These are phyloP conservation scores for Apostichopus japonicus DNA, from an alignment of 35 echinoderm and acorn worm genomes.

Conservation along the genomic window DNA sequence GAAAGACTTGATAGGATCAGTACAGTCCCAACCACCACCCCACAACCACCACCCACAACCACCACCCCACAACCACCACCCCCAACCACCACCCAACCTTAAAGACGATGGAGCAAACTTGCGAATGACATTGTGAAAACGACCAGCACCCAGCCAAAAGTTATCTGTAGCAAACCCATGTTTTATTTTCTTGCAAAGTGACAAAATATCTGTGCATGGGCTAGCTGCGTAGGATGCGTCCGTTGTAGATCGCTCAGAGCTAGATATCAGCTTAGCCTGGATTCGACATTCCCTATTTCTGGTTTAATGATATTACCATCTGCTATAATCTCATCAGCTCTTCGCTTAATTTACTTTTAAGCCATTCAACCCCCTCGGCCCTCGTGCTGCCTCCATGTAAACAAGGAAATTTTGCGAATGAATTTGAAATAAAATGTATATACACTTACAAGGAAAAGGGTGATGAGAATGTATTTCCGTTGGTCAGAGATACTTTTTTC, in stretches of 20 bases:
- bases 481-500: not conserved
- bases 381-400: not conserved
- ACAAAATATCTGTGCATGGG: not conserved
- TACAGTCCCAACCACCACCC: too few relatives aligned
- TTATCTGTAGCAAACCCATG: not conserved
- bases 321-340: slow-evolving; percentile 6
- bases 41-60: too few relatives aligned
- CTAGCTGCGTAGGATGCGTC: not conserved
- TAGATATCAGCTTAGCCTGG: slow-evolving; percentile 22
- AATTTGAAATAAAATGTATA: not conserved
- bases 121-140: too few relatives aligned
- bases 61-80: too few relatives aligned
- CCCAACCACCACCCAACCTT: too few relatives aligned
- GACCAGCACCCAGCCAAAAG: too few relatives aligned
- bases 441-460: not conserved
- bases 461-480: not conserved
- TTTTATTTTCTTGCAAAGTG: not conserved
- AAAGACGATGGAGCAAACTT: too few relatives aligned
- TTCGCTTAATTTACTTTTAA: slow-evolving; percentile 38
- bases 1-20: too few relatives aligned
- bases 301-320: slow-evolving; percentile 30
- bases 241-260: not conserved
- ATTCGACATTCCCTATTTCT: slow-evolving; percentile 10
- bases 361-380: not conserved
- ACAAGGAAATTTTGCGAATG: not conserved